phyloP scores from a whole-genome alignment of 2,113 vertebrate species.

The Eudyptes chrysolophus region DNA sequence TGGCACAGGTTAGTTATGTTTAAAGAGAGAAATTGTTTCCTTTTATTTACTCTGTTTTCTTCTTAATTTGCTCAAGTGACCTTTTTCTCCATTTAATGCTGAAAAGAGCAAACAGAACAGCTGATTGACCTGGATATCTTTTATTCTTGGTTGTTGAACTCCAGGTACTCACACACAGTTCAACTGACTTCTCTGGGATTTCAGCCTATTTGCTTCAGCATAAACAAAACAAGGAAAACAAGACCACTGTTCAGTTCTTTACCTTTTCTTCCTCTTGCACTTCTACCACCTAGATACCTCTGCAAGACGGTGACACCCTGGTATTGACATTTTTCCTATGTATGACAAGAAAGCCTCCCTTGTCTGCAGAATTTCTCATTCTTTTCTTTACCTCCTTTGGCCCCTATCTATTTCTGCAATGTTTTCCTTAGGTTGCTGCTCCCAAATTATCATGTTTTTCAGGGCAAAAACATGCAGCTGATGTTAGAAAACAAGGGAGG shows the following conservation, averaged over 20 bases:
- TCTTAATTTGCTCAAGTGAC: conserved; percentile 49
- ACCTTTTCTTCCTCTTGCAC: not conserved
- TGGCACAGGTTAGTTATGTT: conserved; percentile 28
- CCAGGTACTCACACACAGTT: not conserved
- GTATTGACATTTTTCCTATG: not conserved
- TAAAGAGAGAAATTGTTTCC: conserved; percentile 32
- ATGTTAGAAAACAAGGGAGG: not conserved
- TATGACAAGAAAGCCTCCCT: not conserved
- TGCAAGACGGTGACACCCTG: rapidly evolving
- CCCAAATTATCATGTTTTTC: not conserved
- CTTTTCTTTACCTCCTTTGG: not conserved
- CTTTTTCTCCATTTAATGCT: conserved; percentile 44
- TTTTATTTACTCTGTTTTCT: conserved; percentile 44
- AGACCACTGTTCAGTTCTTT: not conserved
- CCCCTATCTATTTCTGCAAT: not conserved
- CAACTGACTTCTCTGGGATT: not conserved
- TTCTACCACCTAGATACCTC: not conserved
- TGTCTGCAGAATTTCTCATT: not conserved
- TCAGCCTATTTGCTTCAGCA: not conserved
- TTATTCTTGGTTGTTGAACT: not conserved
- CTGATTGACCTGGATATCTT: conserved; percentile 25
- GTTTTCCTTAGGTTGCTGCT: not conserved
- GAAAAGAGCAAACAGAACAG: conserved; percentile 48
- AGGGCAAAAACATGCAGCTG: not conserved
- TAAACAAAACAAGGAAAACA: not conserved